Base-by-base conservation (phyloP, 1,140 invertebrate species). In the Anastatus disparis region DNA sequence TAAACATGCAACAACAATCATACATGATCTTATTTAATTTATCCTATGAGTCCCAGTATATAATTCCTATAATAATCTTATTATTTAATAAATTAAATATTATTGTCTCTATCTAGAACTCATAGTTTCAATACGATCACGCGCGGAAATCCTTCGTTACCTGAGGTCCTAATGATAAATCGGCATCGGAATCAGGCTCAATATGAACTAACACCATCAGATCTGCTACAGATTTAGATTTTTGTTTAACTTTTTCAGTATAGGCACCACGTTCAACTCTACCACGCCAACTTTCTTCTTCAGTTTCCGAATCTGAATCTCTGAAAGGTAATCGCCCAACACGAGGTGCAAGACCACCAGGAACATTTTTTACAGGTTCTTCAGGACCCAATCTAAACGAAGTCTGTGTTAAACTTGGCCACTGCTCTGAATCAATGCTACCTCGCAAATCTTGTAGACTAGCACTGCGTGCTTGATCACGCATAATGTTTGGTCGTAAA, bases 201-300 rank as follows among this genome's bases (percentile, higher is more conserved):
- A 92, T 91, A 74, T 91, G 90, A 3, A 91, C 92, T 12, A 93
- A 79, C n/a, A 92, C 86, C 91, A 93, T 92, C 22, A 93, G 81
- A 85, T 93, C 91, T 20, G 91, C 90, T 2, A 92, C 91, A 59
- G 91, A 92, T 81, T 89, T 90, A 0, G 91, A 92, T 79, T 93
- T 92, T 62, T 91, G 87, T 69, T 90, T 88, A 0, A 92, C 91
- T 80, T 92, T 91, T 77, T 91, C 89, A 0, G 89, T 88, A 67
- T 91, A 91, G 56, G 89, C 89, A 4, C 89, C 90, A 52, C 88
- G 81, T 80, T 91, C 90, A 22, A 91, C 88, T 72, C 89, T 85
- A 38, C 85, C 85, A 38, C 87, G 85, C 89, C 89, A 91, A 69
- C 88, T 89, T 73, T 92, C 91, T 74, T 92, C 90, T 79, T 91